phyloP scores from a whole-genome alignment of 1,140 invertebrate genomes.

The Neotoxoptera formosana region DNA sequence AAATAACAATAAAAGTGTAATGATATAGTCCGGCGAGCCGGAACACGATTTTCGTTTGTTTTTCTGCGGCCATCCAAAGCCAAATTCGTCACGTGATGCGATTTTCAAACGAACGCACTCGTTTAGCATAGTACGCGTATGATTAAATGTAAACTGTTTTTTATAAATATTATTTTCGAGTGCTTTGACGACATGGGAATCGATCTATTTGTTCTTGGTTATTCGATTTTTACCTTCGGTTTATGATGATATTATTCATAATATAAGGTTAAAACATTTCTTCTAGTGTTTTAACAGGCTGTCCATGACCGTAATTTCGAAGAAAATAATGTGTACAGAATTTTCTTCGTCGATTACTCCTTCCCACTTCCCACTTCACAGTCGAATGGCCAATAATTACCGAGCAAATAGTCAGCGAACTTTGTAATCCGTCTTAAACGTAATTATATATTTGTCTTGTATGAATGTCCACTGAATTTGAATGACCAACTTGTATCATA shows the following conservation, averaged over 20 bases:
- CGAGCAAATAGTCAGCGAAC: background rate
- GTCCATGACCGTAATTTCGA: too few species aligned
- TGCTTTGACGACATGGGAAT: background rate
- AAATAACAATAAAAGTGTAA: background rate
- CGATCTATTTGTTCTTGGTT: background rate
- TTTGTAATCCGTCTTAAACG: background rate
- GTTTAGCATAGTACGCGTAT: background rate
- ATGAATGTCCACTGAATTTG: background rate
- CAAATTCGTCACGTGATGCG: background rate
- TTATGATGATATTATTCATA: background rate
- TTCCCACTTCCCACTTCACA: background rate
- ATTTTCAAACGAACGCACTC: background rate
- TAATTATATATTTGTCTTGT: background rate
- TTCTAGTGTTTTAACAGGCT: too few species aligned
- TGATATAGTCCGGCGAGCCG: background rate
- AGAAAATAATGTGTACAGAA: background rate
- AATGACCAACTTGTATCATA: too few species aligned
- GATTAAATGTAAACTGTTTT: background rate
- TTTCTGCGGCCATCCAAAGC: background rate
- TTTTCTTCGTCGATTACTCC: background rate
- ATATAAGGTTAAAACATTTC: too few species aligned
- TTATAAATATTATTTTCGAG: background rate
- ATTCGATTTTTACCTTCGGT: background rate
- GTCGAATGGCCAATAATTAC: background rate
- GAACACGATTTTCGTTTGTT: background rate